phyloP scores from a whole-genome alignment of 2,797 vertebrate genomes.

The Danio jaintianensis region DNA sequence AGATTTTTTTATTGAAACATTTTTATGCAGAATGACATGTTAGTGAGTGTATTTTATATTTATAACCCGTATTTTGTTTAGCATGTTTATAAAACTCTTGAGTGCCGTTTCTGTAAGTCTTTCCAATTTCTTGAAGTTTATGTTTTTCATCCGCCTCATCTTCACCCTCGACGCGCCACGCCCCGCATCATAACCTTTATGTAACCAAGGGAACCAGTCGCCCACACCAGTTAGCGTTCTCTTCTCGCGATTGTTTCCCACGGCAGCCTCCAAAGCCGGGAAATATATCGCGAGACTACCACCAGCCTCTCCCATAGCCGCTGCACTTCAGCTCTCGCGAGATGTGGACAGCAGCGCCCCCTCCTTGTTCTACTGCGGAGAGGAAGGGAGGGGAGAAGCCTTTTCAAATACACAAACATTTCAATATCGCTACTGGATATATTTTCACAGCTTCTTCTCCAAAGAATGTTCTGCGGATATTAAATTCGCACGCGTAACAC shows the following conservation, averaged over 20 bases:
- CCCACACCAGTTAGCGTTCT: constrained; percentile 42
- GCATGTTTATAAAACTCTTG: too few species aligned
- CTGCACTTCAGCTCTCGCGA: constrained; percentile 73
- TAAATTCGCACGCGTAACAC: constrained; percentile 39
- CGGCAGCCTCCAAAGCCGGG: background rate
- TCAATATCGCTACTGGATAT: constrained; percentile 55
- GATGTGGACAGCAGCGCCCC: constrained; percentile 75
- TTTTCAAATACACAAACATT: constrained; percentile 73
- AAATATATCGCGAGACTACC: constrained; percentile 23
- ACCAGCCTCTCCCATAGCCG: background rate
- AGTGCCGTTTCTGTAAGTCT: too few species aligned
- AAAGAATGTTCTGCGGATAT: constrained; percentile 41
- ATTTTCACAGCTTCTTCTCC: constrained; percentile 6
- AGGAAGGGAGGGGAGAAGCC: constrained; percentile 74
- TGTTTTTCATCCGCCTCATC: background rate
- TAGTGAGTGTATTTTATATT: too few species aligned
- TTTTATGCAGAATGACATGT: too few species aligned
- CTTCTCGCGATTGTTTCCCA: constrained; percentile 35
- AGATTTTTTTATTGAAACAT: too few species aligned
- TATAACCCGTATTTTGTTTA: too few species aligned
- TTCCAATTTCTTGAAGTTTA: background rate
- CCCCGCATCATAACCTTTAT: constrained; percentile 41
- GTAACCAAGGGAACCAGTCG: constrained; percentile 62
- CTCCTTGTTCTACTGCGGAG: constrained; percentile 70
- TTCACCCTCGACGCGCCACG: constrained; percentile 3